Evolutionary conservation across 2,113 vertebrate genomes (phyloP), one percentile per base, ranked within the genome.

Genomic region (Pyxicephalus adspersus): DNA sequence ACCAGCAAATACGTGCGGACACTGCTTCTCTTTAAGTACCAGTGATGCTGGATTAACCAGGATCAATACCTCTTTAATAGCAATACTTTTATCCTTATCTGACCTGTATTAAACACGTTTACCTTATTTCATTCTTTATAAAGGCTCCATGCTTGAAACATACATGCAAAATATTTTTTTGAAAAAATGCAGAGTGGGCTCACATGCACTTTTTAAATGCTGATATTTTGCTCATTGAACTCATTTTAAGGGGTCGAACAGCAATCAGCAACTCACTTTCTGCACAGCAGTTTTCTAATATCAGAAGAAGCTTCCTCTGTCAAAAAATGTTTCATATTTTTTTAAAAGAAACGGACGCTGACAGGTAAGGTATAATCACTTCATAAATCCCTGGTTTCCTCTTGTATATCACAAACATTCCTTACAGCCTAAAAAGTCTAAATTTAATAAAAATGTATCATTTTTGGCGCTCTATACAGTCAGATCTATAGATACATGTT

Each of bases 101-200:
- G 70, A 54, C 80, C 80, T 82, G 71, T n/a, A 58, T 25, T 58
- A 66, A 75, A 26, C 51, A 65, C 51, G 70, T 31, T 22, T 20
- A 66, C 50, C 34, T 64, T 65, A 25, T 34, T 15, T 38, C 18
- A 15, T 84, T 23, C 0, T 23, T 3, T 71, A 85, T 58, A 77
- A 72, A 52, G 26, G 61, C 83, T 64, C 83, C 87, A 73, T 73
- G 76, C 87, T 86, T 84, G 29, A 57, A 75, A 74, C 82, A 60
- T 85, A 83, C 91, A 92, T 92, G 92, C 89, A 85, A 72, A 88
- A 88, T 58, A 83, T 82, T 65, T 20, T 28, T 50, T 22, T 18
- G 60, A 34, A 61, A 28, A 81, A 64, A 55, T 65, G 83, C 73
- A 78, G 84, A 51, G 75, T 3, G 77, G 80, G 77, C 6, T 11